These are phyloP conservation scores for Heteromyza rotundicornis DNA, from an alignment of 2,888 invertebrate genomes.

Conservation along the genomic window DNA sequence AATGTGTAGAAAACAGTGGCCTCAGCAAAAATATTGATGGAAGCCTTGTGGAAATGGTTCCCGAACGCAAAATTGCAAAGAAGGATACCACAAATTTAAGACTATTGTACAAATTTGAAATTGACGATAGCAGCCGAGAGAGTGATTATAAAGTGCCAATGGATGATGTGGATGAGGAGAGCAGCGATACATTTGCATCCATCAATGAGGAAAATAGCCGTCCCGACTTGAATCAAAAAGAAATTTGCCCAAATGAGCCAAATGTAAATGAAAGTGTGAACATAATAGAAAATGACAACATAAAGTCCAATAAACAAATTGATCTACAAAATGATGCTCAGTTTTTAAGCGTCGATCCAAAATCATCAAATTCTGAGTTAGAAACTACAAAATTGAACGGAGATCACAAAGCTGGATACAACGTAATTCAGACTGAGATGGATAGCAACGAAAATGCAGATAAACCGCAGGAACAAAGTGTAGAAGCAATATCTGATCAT, in stretches of 20 bases:
- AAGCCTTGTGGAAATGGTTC: too few relatives aligned
- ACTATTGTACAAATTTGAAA: slow-evolving; percentile 4
- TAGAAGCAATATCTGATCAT: neutral
- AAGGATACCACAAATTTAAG: neutral
- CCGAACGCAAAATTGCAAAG: neutral
- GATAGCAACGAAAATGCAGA: neutral
- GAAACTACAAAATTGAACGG: neutral
- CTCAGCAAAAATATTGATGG: neutral
- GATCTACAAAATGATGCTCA: neutral
- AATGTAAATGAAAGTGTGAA: neutral
- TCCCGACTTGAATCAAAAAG: too few relatives aligned
- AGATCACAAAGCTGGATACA: too few relatives aligned
- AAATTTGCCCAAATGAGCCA: too few relatives aligned
- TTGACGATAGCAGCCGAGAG: slow-evolving; percentile 10
- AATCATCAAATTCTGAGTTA: too few relatives aligned
- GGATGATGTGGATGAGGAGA: slow-evolving; percentile 3
- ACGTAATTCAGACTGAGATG: neutral
- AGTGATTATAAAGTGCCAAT: slow-evolving; percentile 7
- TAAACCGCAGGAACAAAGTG: neutral
- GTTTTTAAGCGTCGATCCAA: neutral
- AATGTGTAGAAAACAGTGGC: neutral
- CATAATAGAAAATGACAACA: neutral
- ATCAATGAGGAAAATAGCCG: neutral
- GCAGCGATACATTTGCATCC: slow-evolving; percentile 5
- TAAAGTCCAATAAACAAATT: neutral